A percentile compares a stretch with the other conserved stretches of the same genome.
These are phyloP conservation scores for Zoanthus sociatus DNA, from an alignment of 92 coral and sea anemone genomes.

Conservation along the genomic window DNA sequence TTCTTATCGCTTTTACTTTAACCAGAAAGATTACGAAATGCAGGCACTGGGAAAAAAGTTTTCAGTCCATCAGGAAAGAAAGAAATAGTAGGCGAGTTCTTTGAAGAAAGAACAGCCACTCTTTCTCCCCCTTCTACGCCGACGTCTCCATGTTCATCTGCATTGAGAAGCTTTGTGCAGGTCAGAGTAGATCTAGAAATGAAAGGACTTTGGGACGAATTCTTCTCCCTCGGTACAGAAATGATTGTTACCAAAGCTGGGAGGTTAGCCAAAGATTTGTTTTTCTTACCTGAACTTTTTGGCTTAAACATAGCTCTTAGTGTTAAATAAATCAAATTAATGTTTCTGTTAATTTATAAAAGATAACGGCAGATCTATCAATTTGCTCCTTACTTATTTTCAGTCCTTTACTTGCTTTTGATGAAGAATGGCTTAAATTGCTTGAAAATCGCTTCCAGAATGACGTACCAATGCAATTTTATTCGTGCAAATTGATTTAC, in stretches of 20 bases:
- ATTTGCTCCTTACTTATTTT: neutral
- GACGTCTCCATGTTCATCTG: constrained; percentile 69
- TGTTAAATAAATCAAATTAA: neutral
- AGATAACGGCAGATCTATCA: neutral
- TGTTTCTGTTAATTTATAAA: neutral
- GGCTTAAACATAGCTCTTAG: constrained; percentile 29
- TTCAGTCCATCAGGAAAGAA: constrained; percentile 48
- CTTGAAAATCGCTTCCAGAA: constrained; percentile 26
- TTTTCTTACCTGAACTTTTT: constrained; percentile 25
- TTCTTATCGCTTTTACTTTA: constrained; percentile 7
- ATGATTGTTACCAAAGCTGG: constrained; percentile 99
- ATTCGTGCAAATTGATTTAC: constrained; percentile 1
- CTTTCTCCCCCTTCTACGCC: constrained; percentile 66
- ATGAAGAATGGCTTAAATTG: constrained; percentile 23
- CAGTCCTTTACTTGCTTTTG: constrained; percentile 26
- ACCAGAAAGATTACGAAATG: constrained; percentile 93
- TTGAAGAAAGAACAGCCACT: constrained; percentile 58
- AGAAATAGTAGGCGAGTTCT: constrained; percentile 34
- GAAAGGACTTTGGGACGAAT: constrained; percentile 98
- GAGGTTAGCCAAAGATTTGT: constrained; percentile 74
- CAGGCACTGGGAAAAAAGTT: constrained; percentile 95
- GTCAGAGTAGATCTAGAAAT: constrained; percentile 94
- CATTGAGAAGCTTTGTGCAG: constrained; percentile 75
- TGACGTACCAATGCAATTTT: constrained; percentile 11
- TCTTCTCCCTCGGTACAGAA: constrained; percentile 93